Evolutionary conservation across 2,888 invertebrate genomes (phyloP), one percentile per base, ranked within the genome.

Genomic region (Sclerodermus sp.): DNA sequence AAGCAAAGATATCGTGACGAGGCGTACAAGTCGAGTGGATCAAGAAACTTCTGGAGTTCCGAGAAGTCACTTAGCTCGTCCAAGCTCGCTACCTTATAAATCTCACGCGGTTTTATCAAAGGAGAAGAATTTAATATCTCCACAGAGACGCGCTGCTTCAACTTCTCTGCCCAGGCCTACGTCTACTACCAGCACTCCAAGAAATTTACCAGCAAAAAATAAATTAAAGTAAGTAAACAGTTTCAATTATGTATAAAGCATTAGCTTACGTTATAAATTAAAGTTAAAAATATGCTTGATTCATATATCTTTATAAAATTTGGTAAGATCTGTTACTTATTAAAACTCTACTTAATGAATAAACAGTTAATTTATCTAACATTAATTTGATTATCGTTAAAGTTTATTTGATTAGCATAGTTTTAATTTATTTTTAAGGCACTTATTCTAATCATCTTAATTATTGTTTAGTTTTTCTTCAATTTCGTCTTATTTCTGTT

Each of bases 21-120:
- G 74, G 38, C 68, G 83, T 52, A 83, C 87, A 37, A 88, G 87
- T 55, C 81, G 88, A 57, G 82, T 87, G 58, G 88, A 88, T 77
- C 85, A 82, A 53, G 74, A 82, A 57, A 71, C 78, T 57, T 62
- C 79, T 65, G 49, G 78, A 29, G 51, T 62, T 31, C 58, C 75
- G n/a, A 76, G 71, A 65, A 68, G 74, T 34, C 82, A 74, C 77
- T 79, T 77, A 12, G 76, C 83, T 12, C 75, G 89, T 49, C 89
- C 89, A 0, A 84, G 87, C 60, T 88, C 88, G 55, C 77, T 89
- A 60, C 88, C 89, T 15, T 88, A 89, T 75, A 85, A 86, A 15
- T 83, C 83, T 34, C 62, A 68, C 17, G 68, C 70, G 1, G 51
- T 71, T 16, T 50, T 66, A n/a, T 57, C 70, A 0, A 71, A 70